Percentiles rank a stretch among this genome's conserved stretches.
phyloP scores from a whole-genome alignment of 2,797 vertebrate genomes.

The Amazona ochrocephala region DNA sequence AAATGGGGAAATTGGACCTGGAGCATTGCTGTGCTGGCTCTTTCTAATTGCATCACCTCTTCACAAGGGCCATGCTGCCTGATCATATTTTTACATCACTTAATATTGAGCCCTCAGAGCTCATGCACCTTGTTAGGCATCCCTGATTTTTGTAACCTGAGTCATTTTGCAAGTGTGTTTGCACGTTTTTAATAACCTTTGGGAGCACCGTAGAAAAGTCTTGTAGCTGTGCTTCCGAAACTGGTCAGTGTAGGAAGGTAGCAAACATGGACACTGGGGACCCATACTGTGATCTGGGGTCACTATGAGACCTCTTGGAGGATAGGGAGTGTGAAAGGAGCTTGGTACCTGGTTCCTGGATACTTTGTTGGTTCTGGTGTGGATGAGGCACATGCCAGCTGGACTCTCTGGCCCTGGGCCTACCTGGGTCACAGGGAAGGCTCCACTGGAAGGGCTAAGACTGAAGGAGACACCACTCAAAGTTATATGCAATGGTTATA shows the following conservation, averaged over 20 bases:
- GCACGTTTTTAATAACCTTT: neutral
- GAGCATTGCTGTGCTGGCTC: neutral
- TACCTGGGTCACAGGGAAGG: neutral
- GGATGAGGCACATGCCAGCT: neutral
- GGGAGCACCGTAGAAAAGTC: neutral
- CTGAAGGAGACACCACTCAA: neutral
- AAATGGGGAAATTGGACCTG: neutral
- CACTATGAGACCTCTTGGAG: neutral
- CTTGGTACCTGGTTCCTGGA: neutral
- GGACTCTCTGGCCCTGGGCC: neutral
- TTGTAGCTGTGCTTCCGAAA: neutral
- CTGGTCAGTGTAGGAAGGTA: neutral
- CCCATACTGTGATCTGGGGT: neutral
- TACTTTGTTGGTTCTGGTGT: neutral
- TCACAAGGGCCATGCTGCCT: neutral
- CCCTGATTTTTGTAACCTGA: neutral
- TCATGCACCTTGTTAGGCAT: neutral
- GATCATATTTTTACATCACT: neutral
- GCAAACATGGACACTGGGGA: neutral
- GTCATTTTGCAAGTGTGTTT: neutral
- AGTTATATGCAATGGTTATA: neutral
- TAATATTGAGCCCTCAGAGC: neutral
- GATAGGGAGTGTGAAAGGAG: neutral
- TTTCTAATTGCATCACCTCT: neutral
- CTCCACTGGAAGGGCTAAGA: neutral